phyloP scores from a whole-genome alignment of 2,888 invertebrate species.

The Cosmia trapezina region DNA sequence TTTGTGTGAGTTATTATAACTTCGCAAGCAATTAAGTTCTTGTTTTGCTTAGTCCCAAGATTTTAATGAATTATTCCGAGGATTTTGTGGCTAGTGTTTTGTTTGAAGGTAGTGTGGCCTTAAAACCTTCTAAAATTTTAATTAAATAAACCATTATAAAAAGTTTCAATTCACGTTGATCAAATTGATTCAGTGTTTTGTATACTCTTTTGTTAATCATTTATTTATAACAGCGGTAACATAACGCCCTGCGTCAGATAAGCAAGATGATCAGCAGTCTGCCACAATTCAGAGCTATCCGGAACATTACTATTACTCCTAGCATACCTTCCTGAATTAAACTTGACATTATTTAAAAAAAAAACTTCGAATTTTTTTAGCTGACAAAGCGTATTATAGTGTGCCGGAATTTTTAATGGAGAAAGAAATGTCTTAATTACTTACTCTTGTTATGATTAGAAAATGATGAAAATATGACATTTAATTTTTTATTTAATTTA shows the following conservation, averaged over 20 bases:
- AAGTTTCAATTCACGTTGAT: no score
- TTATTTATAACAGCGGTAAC: not conserved
- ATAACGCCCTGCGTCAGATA: not conserved
- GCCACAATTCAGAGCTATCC: not conserved
- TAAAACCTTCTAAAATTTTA: not conserved
- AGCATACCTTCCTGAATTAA: no score
- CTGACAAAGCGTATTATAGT: no score
- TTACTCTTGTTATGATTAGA: no score
- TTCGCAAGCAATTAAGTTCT: slow-evolving; percentile 8
- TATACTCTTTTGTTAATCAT: not conserved
- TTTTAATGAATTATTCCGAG: slow-evolving; percentile 11
- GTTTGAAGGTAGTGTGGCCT: not conserved
- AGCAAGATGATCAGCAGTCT: slow-evolving; percentile 1
- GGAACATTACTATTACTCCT: not conserved
- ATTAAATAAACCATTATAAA: not conserved
- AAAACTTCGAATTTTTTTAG: no score
- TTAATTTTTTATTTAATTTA: no score
- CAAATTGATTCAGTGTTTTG: not conserved
- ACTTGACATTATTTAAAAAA: no score
- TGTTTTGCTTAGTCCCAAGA: slow-evolving; percentile 12
- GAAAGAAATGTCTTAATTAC: no score
- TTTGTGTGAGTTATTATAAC: slow-evolving; percentile 22
- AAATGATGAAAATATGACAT: no score
- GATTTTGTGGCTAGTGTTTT: not conserved
- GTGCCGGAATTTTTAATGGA: no score